A percentile compares a stretch with the other conserved stretches of the same genome.
Conservation (phyloP, 1,140 invertebrate genomes). For the Popillia japonica region DNA sequence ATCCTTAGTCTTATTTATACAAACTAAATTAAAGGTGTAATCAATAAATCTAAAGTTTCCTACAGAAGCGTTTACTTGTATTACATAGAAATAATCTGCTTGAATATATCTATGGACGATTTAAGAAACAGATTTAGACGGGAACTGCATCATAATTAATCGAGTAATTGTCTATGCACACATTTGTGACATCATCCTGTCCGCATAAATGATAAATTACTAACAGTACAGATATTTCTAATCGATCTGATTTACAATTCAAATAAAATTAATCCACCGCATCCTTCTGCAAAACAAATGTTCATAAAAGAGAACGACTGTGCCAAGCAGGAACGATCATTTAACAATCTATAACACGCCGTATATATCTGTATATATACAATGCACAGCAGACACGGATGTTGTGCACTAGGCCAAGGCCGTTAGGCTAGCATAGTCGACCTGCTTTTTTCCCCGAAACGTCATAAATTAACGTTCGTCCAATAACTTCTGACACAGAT, state of each 20-base stretch:
- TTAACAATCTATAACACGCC: constrained; percentile 24
- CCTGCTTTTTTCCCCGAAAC: constrained; percentile 31
- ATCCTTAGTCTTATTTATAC: no score
- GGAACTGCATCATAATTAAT: no score
- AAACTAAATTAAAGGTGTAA: no score
- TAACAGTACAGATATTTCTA: background rate
- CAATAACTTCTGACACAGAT: constrained; percentile 22
- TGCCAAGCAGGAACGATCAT: constrained; percentile 2
- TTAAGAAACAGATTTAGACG: no score
- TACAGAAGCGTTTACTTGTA: no score
- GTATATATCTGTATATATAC: background rate
- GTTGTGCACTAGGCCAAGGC: constrained; percentile 32
- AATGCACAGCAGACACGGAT: constrained; percentile 19
- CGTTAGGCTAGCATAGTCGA: constrained; percentile 17
- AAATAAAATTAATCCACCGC: background rate
- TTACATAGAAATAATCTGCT: no score
- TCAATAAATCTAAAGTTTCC: no score
- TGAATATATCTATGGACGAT: no score
- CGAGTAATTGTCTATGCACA: no score
- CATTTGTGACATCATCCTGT: no score
- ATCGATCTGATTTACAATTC: background rate
- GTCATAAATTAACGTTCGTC: constrained; percentile 33
- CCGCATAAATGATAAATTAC: background rate
- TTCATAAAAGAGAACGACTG: constrained; percentile 10
- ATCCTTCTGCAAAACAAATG: constrained; percentile 17